Percentiles rank a stretch among this genome's conserved stretches.
These are phyloP conservation scores for Ataeniobius toweri DNA, from an alignment of 2,797 vertebrate genomes.

Conservation along the genomic window DNA sequence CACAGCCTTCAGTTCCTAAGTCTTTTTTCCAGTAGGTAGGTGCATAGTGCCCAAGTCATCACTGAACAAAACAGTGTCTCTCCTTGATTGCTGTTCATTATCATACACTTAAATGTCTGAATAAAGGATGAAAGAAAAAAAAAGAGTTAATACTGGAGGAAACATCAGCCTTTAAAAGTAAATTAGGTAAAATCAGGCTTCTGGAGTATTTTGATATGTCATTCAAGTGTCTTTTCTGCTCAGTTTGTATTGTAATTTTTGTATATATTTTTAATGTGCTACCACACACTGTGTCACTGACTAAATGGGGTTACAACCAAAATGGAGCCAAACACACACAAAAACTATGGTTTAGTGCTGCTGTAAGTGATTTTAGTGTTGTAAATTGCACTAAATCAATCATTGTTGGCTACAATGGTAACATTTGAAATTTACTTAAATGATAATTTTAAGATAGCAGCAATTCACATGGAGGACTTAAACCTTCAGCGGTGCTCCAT, in stretches of 20 bases:
- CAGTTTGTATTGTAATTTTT: slow-evolving; percentile 11
- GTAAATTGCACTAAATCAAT: slow-evolving; percentile 29
- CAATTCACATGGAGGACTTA: slow-evolving; percentile 26
- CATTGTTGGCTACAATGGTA: slow-evolving; percentile 7
- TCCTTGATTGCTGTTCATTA: slow-evolving; percentile 72
- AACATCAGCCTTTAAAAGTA: slow-evolving; percentile 52
- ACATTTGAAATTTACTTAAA: slow-evolving; percentile 38
- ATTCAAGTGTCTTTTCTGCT: slow-evolving; percentile 47
- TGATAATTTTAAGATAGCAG: slow-evolving; percentile 18
- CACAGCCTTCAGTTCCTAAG: slow-evolving; percentile 23
- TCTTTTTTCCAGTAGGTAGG: slow-evolving; percentile 25
- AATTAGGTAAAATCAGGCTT: slow-evolving; percentile 50
- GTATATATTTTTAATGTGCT: slow-evolving; percentile 38
- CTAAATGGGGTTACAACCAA: slow-evolving; percentile 25
- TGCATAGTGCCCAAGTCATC: slow-evolving; percentile 29
- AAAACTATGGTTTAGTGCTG: slow-evolving; percentile 18
- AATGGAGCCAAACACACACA: slow-evolving; percentile 26
- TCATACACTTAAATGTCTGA: slow-evolving; percentile 56
- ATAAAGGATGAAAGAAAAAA: slow-evolving; percentile 37
- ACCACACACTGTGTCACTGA: slow-evolving; percentile 24
- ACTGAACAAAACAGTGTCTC: slow-evolving; percentile 45
- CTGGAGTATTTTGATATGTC: slow-evolving; percentile 56
- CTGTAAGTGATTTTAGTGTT: slow-evolving; percentile 15
- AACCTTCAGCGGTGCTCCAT: slow-evolving; percentile 5
- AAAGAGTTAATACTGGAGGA: slow-evolving; percentile 31